Conservation (phyloP, 2,888 invertebrate genomes). For the Galerucella nymphaeae region DNA sequence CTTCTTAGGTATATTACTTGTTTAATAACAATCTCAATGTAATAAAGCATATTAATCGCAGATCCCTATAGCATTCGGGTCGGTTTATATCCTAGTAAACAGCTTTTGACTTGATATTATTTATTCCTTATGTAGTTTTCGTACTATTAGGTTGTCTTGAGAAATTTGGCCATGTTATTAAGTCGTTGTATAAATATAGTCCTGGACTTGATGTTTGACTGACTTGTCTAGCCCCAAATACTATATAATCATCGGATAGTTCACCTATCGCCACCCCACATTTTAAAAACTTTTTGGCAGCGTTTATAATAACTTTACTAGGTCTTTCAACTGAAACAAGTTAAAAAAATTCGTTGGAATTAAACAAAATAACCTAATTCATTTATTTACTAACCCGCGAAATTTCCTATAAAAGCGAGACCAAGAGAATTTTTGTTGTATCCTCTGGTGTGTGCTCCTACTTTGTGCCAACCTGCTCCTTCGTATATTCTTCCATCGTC, state of each 20-base stretch:
- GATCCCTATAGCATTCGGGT: too few species aligned
- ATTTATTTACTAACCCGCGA: conserved; percentile 60
- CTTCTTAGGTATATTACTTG: too few species aligned
- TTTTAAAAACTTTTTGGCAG: conserved; percentile 65
- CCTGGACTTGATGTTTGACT: conserved; percentile 69
- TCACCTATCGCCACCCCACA: conserved; percentile 67
- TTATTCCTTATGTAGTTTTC: background rate
- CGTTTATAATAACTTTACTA: conserved; percentile 63
- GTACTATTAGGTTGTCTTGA: conserved; percentile 38
- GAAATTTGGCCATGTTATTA: conserved; percentile 68
- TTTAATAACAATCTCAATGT: too few species aligned
- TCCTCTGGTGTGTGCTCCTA: conserved; percentile 69
- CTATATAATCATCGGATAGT: conserved; percentile 64
- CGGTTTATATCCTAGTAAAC: background rate
- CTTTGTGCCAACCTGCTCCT: conserved; percentile 70
- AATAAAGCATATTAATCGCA: too few species aligned
- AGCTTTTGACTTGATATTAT: background rate
- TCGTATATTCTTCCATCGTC: conserved; percentile 72
- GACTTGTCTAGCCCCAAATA: conserved; percentile 71
- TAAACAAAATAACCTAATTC: background rate
- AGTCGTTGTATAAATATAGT: conserved; percentile 64
- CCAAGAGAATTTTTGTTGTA: conserved; percentile 69
- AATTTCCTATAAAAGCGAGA: conserved; percentile 71
- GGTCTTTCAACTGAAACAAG: conserved; percentile 64
- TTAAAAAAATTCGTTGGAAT: conserved; percentile 3